A percentile compares a stretch with the other conserved stretches of the same genome.
phyloP scores from a whole-genome alignment of 2,888 invertebrate species.

The Troilus luridus region DNA sequence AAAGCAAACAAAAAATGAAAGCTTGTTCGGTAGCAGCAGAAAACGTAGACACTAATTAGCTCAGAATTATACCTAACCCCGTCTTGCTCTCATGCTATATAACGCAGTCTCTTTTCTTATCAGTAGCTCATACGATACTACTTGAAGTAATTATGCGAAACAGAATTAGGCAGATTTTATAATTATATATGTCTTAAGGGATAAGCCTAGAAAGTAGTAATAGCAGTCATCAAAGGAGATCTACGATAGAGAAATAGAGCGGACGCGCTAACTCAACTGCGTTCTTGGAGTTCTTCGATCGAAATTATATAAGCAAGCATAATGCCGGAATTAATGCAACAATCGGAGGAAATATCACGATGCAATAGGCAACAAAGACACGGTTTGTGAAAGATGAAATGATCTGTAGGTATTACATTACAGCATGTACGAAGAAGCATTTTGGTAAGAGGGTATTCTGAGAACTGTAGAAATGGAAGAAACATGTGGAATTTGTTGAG shows the following conservation, averaged over 20 bases:
- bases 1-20: background rate
- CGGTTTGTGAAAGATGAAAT: background rate
- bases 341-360: slow-evolving; percentile 5
- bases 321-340: background rate
- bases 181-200: background rate
- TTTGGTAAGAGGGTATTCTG: background rate
- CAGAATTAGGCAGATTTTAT: background rate
- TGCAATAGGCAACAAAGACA: background rate
- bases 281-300: background rate
- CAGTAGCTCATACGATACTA: slow-evolving; percentile 24
- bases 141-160: background rate
- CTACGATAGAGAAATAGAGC: slow-evolving; percentile 29
- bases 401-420: background rate
- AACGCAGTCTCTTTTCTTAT: background rate
- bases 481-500: background rate
- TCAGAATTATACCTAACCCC: background rate
- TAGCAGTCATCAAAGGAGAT: slow-evolving; percentile 21
- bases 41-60: background rate
- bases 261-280: background rate
- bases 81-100: background rate
- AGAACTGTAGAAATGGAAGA: background rate
- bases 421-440: background rate
- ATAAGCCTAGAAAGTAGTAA: background rate
- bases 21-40: too few species aligned
- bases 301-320: slow-evolving; percentile 13